Evolutionary conservation across 2,888 invertebrate genomes (phyloP).

Genomic region (Psylliodes chrysocephalus): DNA sequence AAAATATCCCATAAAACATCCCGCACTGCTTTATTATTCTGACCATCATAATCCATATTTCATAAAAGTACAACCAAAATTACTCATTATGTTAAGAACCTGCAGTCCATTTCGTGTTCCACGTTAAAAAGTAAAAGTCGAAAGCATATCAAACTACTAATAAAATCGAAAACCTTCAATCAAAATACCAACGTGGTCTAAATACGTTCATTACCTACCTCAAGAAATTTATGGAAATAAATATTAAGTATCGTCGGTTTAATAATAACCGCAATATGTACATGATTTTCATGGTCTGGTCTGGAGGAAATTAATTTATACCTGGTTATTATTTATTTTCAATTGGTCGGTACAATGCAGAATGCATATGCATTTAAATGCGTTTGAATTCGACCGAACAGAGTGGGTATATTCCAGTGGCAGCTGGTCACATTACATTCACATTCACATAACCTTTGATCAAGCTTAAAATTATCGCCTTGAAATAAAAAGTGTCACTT

Average conservation of each 20-base stretch:
- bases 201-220: slow-evolving; percentile 6
- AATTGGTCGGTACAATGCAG: slow-evolving; percentile 32
- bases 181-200: not conserved
- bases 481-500: too few relatives aligned
- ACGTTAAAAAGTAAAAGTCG: slow-evolving; percentile 2
- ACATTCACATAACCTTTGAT: too few relatives aligned
- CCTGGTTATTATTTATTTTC: slow-evolving; percentile 29
- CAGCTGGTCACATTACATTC: too few relatives aligned
- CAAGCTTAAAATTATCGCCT: too few relatives aligned
- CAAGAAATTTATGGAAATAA: slow-evolving; percentile 6
- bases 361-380: slow-evolving; percentile 30
- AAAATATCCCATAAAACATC: too few relatives aligned
- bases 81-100: too few relatives aligned
- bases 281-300: slow-evolving; percentile 37
- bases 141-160: not conserved
- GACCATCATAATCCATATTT: too few relatives aligned
- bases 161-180: slow-evolving; percentile 5
- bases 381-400: too few relatives aligned
- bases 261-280: slow-evolving; percentile 7
- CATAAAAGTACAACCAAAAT: too few relatives aligned
- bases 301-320: slow-evolving; percentile 35
- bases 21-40: too few relatives aligned
- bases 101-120: too few relatives aligned
- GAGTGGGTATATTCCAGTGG: too few relatives aligned
- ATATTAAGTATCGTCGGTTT: not conserved